These are phyloP conservation scores for Phrynosoma blainvillii DNA, from an alignment of 2,113 vertebrate genomes.

Conservation along the genomic window DNA sequence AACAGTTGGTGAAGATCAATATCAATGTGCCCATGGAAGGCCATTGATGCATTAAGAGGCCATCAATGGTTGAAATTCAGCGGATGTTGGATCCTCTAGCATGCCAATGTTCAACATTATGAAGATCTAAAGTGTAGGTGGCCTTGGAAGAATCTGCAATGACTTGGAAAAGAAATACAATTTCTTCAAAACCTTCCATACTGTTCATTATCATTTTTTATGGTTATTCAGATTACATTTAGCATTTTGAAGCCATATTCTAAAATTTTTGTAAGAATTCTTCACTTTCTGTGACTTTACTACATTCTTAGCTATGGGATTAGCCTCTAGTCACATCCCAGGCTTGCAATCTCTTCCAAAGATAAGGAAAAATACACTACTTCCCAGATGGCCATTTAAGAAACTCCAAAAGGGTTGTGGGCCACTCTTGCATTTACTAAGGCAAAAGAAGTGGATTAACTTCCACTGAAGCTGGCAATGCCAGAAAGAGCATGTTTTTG, in stretches of 20 bases:
- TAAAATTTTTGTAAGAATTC: not conserved
- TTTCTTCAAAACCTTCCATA: not conserved
- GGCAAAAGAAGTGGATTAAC: too few relatives aligned
- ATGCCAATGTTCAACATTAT: not conserved
- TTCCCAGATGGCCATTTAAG: not conserved
- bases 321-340: not conserved
- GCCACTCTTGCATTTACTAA: not conserved
- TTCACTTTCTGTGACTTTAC: not conserved
- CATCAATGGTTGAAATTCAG: not conserved
- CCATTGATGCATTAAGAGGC: not conserved
- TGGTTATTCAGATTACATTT: not conserved
- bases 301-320: not conserved
- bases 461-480: not conserved
- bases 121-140: not conserved
- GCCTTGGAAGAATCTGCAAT: not conserved
- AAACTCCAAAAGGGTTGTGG: not conserved
- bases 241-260: not conserved
- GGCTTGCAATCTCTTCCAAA: not conserved
- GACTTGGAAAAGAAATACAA: not conserved
- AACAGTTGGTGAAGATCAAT: not conserved
- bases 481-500: not conserved
- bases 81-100: not conserved
- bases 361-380: not conserved
- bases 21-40: not conserved
- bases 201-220: too few relatives aligned